phyloP scores from a whole-genome alignment of 1,140 invertebrate genomes.

The Pogonomyrmex barbatus region DNA sequence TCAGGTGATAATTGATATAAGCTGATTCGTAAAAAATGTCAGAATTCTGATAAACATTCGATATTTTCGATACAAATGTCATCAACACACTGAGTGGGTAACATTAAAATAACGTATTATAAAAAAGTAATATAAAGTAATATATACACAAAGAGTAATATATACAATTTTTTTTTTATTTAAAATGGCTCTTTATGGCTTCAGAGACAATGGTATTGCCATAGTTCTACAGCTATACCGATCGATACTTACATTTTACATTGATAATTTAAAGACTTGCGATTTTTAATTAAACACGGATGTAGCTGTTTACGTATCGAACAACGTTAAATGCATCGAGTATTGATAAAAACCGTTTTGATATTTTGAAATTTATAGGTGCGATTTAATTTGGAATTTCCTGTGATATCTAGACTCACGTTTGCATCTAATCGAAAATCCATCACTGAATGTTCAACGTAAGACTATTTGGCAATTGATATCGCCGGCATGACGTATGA shows the following conservation, averaged over 20 bases:
- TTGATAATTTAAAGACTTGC: not conserved
- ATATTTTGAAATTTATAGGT: not conserved
- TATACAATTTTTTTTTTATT: not conserved
- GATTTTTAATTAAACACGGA: conserved; percentile 1
- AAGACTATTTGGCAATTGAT: conserved; percentile 13
- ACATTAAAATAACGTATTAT: too few species aligned
- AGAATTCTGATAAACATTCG: not conserved
- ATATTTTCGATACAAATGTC: not conserved
- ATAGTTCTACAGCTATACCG: not conserved
- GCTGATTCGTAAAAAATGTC: not conserved
- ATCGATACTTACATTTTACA: conserved; percentile 5
- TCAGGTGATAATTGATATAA: conserved; percentile 4
- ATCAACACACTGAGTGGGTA: too few species aligned
- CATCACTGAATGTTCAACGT: not conserved
- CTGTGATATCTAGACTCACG: not conserved
- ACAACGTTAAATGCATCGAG: not conserved
- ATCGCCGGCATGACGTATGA: not conserved
- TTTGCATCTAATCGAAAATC: not conserved
- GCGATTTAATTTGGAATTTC: not conserved
- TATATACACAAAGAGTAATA: not conserved
- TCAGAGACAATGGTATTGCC: not conserved
- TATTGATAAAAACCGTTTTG: not conserved
- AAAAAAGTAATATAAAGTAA: too few species aligned
- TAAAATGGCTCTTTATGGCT: not conserved
- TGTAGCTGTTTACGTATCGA: not conserved